Evolutionary conservation across 2,113 vertebrate species (phyloP), one percentile per base, ranked within the genome.

Genomic region (Chaenocephalus aceratus): DNA sequence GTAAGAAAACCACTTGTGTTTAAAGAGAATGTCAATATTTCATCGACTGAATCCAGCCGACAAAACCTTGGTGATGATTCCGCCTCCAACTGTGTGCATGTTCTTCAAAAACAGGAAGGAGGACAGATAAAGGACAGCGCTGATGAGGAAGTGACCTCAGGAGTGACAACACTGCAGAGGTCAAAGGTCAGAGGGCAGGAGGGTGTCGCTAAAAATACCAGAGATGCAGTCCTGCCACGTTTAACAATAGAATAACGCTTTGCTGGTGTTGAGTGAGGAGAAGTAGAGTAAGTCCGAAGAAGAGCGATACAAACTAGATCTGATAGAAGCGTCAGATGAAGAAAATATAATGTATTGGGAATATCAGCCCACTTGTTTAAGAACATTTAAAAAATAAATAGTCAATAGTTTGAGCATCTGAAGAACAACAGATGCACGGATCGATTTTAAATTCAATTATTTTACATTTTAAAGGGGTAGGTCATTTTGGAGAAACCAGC

Each of bases 31-130:
- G 6, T 41, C 6, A 41, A 41, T 41, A 41, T 5, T 41, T 41
- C 36, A 41, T 41, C 36, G 36, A 41, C 36, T 41, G 36, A 41
- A 41, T 6, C 36, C 36, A 41, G 36, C 36, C 36, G 7, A 41
- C 5, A 41, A 41, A 41, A 41, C 36, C 36, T 5, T 4, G 10
- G 3, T 3, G 13, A 48, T 13, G 10, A 48, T 48, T 75, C 23
- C 45, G 45, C 10, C 59, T 41, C 30, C 36, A 41, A 7, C 36
- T 41, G 36, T 65, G 62, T 48, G 52, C 63, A 8, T 1, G 30
- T 6, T 52, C 61, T 58, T 57, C 74, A 76, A 83, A 41, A 89
- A 92, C 88, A 93, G 91, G 90, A 93, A 85, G 75, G 74, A 52
- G 71, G 58, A 1, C 23, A 59, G 64, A 79, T 65, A 81, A 78